These are phyloP conservation scores for Cuniculus paca DNA, from an alignment of 2,797 vertebrate genomes.

Conservation along the genomic window DNA sequence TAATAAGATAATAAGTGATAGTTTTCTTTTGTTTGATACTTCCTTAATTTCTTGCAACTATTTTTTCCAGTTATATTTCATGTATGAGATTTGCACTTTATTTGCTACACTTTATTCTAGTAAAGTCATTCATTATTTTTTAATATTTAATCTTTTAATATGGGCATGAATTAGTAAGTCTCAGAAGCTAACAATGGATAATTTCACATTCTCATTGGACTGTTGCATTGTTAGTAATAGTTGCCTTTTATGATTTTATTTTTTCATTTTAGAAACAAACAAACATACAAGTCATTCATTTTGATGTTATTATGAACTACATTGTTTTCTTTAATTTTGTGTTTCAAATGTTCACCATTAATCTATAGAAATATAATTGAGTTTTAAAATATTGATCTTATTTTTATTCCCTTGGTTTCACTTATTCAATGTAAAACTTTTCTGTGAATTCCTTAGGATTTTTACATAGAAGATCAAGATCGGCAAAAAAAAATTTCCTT, in stretches of 20 bases:
- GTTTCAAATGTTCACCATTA: neutral
- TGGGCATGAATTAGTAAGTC: neutral
- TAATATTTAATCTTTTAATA: slow-evolving; percentile 29
- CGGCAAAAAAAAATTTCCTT: neutral
- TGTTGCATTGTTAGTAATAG: slow-evolving; percentile 32
- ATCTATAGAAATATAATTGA: neutral
- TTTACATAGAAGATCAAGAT: neutral
- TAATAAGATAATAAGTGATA: neutral
- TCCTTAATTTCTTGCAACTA: neutral
- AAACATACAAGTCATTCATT: neutral
- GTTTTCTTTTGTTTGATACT: neutral
- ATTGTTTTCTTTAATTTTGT: neutral
- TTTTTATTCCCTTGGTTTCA: neutral
- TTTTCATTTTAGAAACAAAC: too few species aligned
- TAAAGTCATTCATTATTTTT: neutral
- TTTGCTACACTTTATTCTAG: neutral
- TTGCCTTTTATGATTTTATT: neutral
- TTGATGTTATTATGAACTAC: neutral
- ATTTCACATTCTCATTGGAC: slow-evolving; percentile 51
- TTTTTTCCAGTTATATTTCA: neutral
- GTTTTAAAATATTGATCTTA: neutral
- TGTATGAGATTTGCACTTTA: neutral
- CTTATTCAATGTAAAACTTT: neutral
- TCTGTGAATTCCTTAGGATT: neutral
- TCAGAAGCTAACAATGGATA: slow-evolving; percentile 12